Conservation (phyloP, 2,797 vertebrate species). For the Smutsia temminckii region DNA sequence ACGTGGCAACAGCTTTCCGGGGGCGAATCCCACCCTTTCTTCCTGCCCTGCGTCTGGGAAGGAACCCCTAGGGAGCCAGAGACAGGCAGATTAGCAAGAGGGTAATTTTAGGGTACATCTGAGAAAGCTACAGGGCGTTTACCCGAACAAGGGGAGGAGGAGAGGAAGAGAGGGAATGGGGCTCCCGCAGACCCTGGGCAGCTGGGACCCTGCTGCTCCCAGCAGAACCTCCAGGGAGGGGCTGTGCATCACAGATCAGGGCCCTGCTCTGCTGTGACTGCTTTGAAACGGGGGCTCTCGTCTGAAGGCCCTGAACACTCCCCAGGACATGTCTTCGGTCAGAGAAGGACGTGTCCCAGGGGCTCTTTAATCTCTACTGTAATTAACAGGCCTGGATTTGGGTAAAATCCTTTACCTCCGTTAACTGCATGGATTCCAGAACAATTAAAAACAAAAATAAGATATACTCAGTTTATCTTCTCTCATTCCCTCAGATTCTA, state of each 20-base stretch:
- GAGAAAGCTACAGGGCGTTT: not conserved
- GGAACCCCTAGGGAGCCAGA: not conserved
- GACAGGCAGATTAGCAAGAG: not conserved
- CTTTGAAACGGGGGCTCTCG: not conserved
- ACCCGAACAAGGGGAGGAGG: rapidly evolving
- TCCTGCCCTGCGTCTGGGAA: not conserved
- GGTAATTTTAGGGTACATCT: not conserved
- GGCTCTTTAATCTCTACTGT: not conserved
- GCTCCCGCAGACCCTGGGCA: not conserved
- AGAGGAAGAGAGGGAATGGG: too few species aligned
- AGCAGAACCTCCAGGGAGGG: not conserved
- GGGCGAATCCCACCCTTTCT: not conserved
- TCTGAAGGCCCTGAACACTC: not conserved
- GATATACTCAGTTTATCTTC: not conserved
- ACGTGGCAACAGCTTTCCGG: not conserved
- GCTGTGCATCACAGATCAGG: not conserved
- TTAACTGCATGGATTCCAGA: not conserved
- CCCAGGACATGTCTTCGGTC: not conserved
- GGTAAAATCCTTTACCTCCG: not conserved
- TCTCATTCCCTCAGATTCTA: not conserved
- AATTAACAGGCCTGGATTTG: not conserved
- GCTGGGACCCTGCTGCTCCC: not conserved
- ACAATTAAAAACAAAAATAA: slow-evolving; percentile 1
- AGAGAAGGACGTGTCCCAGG: not conserved
- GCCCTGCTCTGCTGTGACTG: not conserved